These are phyloP conservation scores for Psilopsiagon aurifrons DNA, from an alignment of 2,113 vertebrate species.

Conservation along the genomic window DNA sequence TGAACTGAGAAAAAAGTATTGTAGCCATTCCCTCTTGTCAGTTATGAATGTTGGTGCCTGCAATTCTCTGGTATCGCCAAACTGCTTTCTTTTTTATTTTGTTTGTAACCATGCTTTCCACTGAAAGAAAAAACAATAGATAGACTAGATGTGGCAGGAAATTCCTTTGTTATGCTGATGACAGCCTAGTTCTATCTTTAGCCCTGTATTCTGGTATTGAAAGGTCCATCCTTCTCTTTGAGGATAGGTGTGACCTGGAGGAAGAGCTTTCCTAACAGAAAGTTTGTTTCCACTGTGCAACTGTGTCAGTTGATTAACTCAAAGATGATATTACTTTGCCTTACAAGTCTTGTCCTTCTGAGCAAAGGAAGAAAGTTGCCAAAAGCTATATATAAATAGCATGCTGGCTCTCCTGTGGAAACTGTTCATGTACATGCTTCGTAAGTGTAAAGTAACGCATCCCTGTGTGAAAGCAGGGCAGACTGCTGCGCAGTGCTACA, in stretches of 20 bases:
- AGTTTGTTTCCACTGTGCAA: not conserved
- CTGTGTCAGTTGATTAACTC: not conserved
- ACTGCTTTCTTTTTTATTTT: not conserved
- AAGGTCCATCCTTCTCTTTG: not conserved
- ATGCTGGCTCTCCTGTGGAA: not conserved
- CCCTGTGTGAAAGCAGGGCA: not conserved
- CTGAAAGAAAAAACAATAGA: not conserved
- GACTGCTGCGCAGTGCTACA: not conserved
- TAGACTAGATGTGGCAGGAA: conserved; percentile 15
- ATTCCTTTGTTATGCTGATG: not conserved
- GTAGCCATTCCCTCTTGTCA: not conserved
- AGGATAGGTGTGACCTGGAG: not conserved
- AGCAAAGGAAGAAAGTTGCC: not conserved
- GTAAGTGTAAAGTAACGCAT: not conserved
- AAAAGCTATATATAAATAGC: not conserved
- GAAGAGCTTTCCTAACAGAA: not conserved
- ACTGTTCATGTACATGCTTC: not conserved
- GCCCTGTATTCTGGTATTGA: not conserved
- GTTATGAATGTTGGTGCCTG: not conserved
- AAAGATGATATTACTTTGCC: not conserved
- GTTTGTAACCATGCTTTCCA: not conserved
- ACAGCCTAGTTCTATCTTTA: conserved; percentile 39
- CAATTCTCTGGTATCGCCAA: not conserved
- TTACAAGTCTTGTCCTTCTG: not conserved
- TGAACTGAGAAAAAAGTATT: not conserved